phyloP scores from a whole-genome alignment of 2,113 vertebrate species.

The Phoenicopterus ruber region DNA sequence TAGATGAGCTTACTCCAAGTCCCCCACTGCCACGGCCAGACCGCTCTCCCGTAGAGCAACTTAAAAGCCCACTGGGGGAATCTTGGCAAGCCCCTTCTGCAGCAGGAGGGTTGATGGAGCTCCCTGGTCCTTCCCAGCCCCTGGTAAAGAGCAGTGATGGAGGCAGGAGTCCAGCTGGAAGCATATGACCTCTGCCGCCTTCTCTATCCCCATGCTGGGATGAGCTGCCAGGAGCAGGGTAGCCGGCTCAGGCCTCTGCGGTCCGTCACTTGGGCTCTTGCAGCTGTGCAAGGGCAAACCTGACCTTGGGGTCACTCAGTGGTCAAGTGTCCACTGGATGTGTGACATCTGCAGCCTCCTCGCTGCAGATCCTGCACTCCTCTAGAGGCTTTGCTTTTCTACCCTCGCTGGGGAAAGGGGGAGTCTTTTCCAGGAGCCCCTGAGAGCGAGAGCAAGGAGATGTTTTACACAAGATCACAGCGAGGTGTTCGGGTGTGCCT shows the following conservation, averaged over 20 bases:
- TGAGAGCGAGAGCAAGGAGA: neutral
- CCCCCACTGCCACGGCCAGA: neutral
- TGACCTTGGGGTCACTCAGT: neutral
- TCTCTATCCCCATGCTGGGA: fast-evolving
- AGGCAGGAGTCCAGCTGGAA: neutral
- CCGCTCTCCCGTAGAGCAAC: fast-evolving
- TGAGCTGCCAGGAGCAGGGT: neutral
- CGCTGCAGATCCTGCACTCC: neutral
- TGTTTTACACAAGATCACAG: neutral
- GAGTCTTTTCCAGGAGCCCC: neutral
- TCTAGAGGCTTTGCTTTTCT: neutral
- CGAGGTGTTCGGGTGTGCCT: neutral
- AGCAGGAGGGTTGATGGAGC: neutral
- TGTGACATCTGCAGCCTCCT: neutral
- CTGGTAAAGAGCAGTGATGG: neutral
- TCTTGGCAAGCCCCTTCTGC: neutral
- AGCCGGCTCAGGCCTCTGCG: neutral
- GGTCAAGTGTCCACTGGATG: neutral
- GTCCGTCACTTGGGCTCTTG: neutral
- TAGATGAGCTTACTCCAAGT: neutral
- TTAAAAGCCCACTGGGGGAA: neutral
- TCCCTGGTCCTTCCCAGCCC: neutral
- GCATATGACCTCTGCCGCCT: neutral
- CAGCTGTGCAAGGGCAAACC: neutral
- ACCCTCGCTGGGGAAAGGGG: fast-evolving